phyloP scores from a whole-genome alignment of 2,797 vertebrate genomes.

The Lutjanus argentimaculatus region DNA sequence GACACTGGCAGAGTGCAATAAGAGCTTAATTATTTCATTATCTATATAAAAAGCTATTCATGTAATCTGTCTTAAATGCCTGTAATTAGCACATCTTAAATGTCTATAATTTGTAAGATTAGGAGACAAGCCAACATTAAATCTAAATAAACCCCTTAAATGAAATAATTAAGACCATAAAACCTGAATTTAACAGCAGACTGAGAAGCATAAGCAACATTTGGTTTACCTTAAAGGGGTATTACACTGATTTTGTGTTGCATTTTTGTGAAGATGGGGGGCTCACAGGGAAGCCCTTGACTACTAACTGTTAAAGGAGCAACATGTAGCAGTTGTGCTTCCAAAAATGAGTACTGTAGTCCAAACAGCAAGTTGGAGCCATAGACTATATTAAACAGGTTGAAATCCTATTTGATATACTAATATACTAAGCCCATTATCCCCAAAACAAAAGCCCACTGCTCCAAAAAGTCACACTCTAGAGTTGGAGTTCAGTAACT shows the following conservation, averaged over 20 bases:
- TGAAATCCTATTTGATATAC: too few species aligned
- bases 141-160: background rate
- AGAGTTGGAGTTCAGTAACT: too few species aligned
- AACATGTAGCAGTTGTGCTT: too few species aligned
- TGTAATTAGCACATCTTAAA: background rate
- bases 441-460: too few species aligned
- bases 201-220: background rate
- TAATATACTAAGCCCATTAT: too few species aligned
- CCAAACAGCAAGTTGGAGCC: too few species aligned
- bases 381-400: too few species aligned
- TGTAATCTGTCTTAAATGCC: background rate
- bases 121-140: background rate
- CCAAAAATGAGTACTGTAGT: too few species aligned
- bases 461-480: too few species aligned
- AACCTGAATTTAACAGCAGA: background rate
- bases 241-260: too few species aligned
- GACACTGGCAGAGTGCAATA: background rate
- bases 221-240: background rate
- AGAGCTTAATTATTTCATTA: background rate
- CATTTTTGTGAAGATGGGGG: background rate
- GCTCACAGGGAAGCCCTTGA: background rate
- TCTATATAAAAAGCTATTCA: background rate
- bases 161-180: background rate
- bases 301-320: too few species aligned
- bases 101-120: background rate